phyloP scores from a whole-genome alignment of 1,140 invertebrate species.

The Hypothenemus hampei region DNA sequence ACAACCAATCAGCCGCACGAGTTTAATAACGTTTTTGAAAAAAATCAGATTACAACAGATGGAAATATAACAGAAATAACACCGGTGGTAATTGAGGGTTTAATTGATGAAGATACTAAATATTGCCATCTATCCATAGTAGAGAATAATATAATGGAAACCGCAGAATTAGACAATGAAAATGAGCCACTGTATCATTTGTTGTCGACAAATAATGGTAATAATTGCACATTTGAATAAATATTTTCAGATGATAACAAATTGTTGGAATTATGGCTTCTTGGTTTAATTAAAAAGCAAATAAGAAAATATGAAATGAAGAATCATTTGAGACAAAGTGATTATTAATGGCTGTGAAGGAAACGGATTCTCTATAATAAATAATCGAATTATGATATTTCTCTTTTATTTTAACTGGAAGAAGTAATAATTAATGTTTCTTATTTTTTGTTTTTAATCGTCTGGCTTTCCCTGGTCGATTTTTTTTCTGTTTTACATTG shows the following conservation, averaged over 20 bases:
- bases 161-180: constrained; percentile 26
- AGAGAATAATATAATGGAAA: constrained; percentile 30
- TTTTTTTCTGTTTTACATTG: constrained; percentile 16
- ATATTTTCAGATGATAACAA: too few species aligned
- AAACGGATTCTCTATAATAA: too few species aligned
- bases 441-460: constrained; percentile 34
- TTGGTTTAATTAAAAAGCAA: too few species aligned
- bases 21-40: neutral
- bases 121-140: constrained; percentile 35
- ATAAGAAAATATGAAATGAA: too few species aligned
- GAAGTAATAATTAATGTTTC: constrained; percentile 3
- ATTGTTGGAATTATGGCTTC: too few species aligned
- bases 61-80: constrained; percentile 27
- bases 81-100: constrained; percentile 4
- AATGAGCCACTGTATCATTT: constrained; percentile 37
- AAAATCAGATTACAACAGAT: constrained; percentile 24
- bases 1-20: neutral
- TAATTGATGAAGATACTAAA: constrained; percentile 29
- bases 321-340: too few species aligned
- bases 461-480: constrained; percentile 38
- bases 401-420: too few species aligned
- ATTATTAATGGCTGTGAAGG: too few species aligned
- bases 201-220: constrained; percentile 37
- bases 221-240: too few species aligned
- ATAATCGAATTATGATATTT: too few species aligned